phyloP scores from a whole-genome alignment of 2,113 vertebrate genomes.

The Poicephalus meyeri region DNA sequence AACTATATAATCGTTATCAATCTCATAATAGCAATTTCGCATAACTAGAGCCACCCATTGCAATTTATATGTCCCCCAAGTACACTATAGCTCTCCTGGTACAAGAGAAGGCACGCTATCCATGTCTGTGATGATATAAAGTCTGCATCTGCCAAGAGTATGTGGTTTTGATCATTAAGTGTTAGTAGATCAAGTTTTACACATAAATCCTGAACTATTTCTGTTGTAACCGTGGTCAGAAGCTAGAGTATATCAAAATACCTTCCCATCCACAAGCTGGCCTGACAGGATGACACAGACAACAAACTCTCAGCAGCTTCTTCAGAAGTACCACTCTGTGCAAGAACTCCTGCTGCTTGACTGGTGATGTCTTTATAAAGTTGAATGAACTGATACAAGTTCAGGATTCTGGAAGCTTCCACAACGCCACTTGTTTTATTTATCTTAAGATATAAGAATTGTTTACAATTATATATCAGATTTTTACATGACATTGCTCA shows the following conservation, averaged over 20 bases:
- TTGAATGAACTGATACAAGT: conserved; percentile 97
- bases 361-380: conserved; percentile 94
- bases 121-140: neutral
- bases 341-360: conserved; percentile 88
- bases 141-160: neutral
- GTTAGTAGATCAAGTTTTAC: neutral
- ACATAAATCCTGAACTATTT: neutral
- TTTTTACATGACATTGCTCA: neutral
- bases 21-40: no score
- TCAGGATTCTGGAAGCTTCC: conserved; percentile 96
- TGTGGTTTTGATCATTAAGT: neutral
- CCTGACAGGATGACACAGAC: conserved; percentile 87
- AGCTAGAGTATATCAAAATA: conserved; percentile 52
- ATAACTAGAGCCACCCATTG: no score
- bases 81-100: neutral
- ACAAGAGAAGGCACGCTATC: neutral
- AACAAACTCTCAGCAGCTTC: conserved; percentile 76
- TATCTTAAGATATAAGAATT: conserved; percentile 81
- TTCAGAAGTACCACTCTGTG: conserved; percentile 73
- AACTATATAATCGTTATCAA: no score
- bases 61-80: no score
- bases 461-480: neutral
- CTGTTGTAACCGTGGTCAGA: neutral
- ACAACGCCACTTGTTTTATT: conserved; percentile 91
- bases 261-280: conserved; percentile 98